A percentile compares a stretch with the other conserved stretches of the same genome.
These are phyloP conservation scores for Dendroctonus valens DNA, from an alignment of 1,140 invertebrate species.

Conservation along the genomic window DNA sequence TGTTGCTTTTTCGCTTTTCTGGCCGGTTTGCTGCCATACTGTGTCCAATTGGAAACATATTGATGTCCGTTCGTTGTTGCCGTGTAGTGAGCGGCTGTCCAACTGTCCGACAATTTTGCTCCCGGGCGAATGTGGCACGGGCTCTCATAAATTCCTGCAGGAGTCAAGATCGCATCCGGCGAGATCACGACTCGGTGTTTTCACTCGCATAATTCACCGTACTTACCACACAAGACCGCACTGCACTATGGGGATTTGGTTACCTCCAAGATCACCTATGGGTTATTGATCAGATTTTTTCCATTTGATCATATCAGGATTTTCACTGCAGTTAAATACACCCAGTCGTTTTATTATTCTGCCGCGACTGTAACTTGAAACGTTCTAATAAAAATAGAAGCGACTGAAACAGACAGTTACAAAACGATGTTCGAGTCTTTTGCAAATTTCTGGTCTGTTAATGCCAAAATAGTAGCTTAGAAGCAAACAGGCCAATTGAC, in stretches of 20 bases:
- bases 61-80: slow-evolving; percentile 13
- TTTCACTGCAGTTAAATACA: too few relatives aligned
- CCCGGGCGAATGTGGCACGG: slow-evolving; percentile 15
- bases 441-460: too few relatives aligned
- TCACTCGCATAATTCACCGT: slow-evolving; percentile 5
- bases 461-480: too few relatives aligned
- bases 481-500: too few relatives aligned
- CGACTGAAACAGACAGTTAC: too few relatives aligned
- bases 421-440: too few relatives aligned
- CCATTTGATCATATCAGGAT: too few relatives aligned
- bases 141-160: slow-evolving; percentile 24
- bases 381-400: too few relatives aligned
- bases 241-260: slow-evolving; percentile 9
- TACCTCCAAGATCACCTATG: neutral
- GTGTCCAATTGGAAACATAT: slow-evolving; percentile 11
- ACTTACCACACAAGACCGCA: slow-evolving; percentile 11
- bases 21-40: neutral
- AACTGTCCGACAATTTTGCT: slow-evolving; percentile 11
- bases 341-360: too few relatives aligned
- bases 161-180: slow-evolving; percentile 18
- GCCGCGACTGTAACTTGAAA: too few relatives aligned
- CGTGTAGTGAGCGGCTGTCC: slow-evolving; percentile 23
- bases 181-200: slow-evolving; percentile 20
- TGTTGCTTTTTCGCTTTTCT: neutral
- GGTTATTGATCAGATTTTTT: too few relatives aligned